These are phyloP conservation scores for Melipona bicolor DNA, from an alignment of 2,888 invertebrate species.

Conservation along the genomic window DNA sequence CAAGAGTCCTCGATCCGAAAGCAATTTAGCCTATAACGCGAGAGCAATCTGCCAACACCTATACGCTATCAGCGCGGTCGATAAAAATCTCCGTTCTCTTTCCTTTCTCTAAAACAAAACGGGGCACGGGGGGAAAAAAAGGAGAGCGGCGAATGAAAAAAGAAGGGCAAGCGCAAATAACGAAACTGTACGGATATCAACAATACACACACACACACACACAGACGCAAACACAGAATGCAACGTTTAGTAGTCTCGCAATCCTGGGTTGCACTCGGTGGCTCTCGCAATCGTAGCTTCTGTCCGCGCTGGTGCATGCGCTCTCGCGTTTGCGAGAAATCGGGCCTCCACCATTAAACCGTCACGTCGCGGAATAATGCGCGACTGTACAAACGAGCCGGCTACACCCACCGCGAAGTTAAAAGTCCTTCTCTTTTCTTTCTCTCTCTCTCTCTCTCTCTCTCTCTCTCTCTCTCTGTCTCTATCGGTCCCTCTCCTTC, in stretches of 20 bases:
- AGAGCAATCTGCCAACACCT: neutral
- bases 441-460: neutral
- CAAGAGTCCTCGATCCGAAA: too few species aligned
- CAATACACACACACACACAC: neutral
- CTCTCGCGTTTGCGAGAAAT: slow-evolving; percentile 53
- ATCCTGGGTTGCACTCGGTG: slow-evolving; percentile 20
- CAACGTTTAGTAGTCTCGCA: slow-evolving; percentile 35
- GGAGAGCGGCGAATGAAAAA: neutral
- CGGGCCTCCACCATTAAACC: slow-evolving; percentile 65
- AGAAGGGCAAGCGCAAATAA: slow-evolving; percentile 24
- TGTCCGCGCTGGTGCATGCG: slow-evolving; percentile 35
- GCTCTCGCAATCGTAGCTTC: slow-evolving; percentile 55
- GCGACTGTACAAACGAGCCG: slow-evolving; percentile 64
- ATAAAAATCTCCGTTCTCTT: slow-evolving; percentile 27
- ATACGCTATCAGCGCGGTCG: neutral
- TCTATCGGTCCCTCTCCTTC: neutral
- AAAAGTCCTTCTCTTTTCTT: slow-evolving; percentile 42
- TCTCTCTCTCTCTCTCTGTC: neutral
- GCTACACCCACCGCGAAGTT: slow-evolving; percentile 68
- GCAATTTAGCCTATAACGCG: neutral
- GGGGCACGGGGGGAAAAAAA: neutral
- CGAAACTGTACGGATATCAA: neutral
- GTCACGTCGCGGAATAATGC: slow-evolving; percentile 69
- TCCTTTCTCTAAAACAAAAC: slow-evolving; percentile 1
- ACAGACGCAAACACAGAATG: neutral